Conservation (phyloP, 2,113 vertebrate genomes). For the Salvelinus namaycush region DNA sequence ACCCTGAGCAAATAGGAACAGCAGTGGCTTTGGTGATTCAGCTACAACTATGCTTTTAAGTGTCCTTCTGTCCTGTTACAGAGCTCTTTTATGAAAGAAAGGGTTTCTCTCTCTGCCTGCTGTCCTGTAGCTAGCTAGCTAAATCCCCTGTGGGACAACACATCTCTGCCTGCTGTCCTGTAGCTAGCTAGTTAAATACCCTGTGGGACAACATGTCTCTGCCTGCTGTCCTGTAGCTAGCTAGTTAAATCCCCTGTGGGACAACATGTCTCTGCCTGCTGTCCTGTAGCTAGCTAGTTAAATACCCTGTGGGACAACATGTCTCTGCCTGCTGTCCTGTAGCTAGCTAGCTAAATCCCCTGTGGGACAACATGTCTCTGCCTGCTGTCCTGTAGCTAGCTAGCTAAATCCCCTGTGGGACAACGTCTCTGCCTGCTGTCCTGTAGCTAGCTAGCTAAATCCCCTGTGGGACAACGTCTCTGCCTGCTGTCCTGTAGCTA, state of each 20-base stretch:
- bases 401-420: too few relatives aligned
- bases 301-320: background rate
- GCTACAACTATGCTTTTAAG: background rate
- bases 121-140: constrained; percentile 1
- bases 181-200: too few relatives aligned
- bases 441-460: too few relatives aligned
- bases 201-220: too few relatives aligned
- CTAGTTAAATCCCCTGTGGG: constrained; percentile 7
- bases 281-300: constrained; percentile 1
- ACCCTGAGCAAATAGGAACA: constrained; percentile 15
- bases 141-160: constrained; percentile 2
- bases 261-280: too few relatives aligned
- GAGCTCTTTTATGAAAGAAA: constrained; percentile 30
- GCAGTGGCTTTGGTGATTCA: constrained; percentile 15
- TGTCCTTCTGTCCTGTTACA: constrained; percentile 20
- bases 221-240: background rate
- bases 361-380: background rate
- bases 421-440: too few relatives aligned
- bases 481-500: background rate
- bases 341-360: constrained; percentile 6
- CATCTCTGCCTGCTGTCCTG: background rate
- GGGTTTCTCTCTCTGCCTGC: background rate
- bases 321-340: too few relatives aligned
- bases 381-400: too few relatives aligned
- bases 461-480: background rate